Evolutionary conservation across 2,113 vertebrate species (phyloP).

Genomic region (Alces alces): DNA sequence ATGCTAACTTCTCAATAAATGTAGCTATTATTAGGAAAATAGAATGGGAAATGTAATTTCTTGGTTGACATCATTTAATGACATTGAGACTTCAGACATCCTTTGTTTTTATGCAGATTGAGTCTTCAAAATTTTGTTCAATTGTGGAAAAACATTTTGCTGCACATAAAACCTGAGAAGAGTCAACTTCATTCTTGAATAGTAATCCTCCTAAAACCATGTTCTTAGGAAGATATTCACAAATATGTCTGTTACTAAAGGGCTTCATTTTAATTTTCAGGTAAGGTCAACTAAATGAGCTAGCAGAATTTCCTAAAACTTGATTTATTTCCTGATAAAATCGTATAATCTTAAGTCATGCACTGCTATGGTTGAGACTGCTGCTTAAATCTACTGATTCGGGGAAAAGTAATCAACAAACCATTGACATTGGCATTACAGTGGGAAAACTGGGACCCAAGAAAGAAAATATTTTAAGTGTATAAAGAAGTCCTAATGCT

Average conservation of each 20-base stretch:
- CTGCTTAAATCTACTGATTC: not conserved
- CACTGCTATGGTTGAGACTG: not conserved
- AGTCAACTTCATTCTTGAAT: not conserved
- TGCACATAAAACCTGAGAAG: not conserved
- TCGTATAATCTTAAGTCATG: not conserved
- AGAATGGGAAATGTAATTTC: conserved; percentile 42
- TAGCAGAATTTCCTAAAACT: not conserved
- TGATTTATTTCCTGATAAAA: not conserved
- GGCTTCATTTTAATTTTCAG: not conserved
- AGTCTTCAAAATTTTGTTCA: not conserved
- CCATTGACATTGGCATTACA: not conserved
- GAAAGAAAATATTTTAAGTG: not conserved
- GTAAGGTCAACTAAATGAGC: not conserved
- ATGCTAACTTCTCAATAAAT: conserved; percentile 8
- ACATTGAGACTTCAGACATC: not conserved
- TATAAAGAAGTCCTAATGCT: not conserved
- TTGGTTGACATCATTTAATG: conserved; percentile 23
- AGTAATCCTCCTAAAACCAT: not conserved
- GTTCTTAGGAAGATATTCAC: not conserved
- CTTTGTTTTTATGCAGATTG: not conserved
- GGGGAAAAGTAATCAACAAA: not conserved
- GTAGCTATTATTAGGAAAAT: conserved; percentile 2
- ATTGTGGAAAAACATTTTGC: not conserved
- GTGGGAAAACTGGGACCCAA: not conserved
- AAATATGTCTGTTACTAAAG: not conserved